Conservation (phyloP, 1,140 invertebrate genomes). For the Drosophila subpulchrella region DNA sequence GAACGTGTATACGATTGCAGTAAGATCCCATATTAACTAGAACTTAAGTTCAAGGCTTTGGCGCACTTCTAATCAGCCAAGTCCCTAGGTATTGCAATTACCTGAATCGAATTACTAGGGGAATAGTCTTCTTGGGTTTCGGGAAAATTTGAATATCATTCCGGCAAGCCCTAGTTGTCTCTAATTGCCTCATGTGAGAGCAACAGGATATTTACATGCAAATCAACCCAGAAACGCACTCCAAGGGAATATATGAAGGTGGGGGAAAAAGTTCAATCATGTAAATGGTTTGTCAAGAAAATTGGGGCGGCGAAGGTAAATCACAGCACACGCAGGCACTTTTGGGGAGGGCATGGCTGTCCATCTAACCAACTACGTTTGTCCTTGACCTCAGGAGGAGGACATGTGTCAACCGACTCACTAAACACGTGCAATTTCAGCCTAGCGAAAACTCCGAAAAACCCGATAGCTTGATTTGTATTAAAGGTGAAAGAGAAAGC, state of each 20-base stretch:
- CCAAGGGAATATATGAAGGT: neutral
- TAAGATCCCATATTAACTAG: neutral
- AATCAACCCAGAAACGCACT: constrained; percentile 17
- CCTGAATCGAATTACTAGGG: constrained; percentile 9
- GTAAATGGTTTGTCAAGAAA: constrained; percentile 43
- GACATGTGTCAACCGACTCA: constrained; percentile 34
- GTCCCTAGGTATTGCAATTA: constrained; percentile 18
- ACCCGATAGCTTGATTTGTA: neutral
- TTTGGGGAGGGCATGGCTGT: neutral
- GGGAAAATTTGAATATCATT: constrained; percentile 18
- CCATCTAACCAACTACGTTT: constrained; percentile 19
- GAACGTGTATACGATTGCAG: neutral
- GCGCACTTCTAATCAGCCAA: constrained; percentile 23
- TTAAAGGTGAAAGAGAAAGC: constrained; percentile 4
- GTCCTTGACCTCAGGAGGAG: constrained; percentile 38
- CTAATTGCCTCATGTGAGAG: constrained; percentile 40
- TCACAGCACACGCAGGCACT: constrained; percentile 26
- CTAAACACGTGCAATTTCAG: constrained; percentile 13
- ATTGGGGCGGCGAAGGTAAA: constrained; percentile 20
- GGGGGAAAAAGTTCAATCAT: constrained; percentile 39
- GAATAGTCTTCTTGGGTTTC: constrained; percentile 7
- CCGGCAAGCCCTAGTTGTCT: constrained; percentile 11
- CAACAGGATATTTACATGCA: constrained; percentile 45
- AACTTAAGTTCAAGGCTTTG: constrained; percentile 23
- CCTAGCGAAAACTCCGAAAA: neutral